Evolutionary conservation across 35 echinoderm and acorn worm species (phyloP), one percentile per base, ranked within the genome.

Genomic region (Apostichopus japonicus): DNA sequence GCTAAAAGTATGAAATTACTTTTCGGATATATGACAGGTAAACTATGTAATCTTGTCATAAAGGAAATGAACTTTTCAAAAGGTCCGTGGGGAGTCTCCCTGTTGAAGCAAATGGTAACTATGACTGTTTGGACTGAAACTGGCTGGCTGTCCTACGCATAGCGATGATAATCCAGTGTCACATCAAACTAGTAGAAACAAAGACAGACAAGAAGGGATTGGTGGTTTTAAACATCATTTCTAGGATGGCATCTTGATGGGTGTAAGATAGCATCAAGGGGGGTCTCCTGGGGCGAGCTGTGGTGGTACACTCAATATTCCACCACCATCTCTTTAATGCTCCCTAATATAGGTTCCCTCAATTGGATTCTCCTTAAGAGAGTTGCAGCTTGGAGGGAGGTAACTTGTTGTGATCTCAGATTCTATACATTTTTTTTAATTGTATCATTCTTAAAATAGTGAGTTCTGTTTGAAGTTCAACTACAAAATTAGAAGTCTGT

Each of bases 31-130:
- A 44, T 44, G 33, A 44, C 33, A 44, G 33, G 33, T 44, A 44
- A 44, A 44, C 33, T 44, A 44, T 44, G 33, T 44, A 44, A 44
- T 44, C 33, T 44, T 44, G 33, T 44, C 33, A 44, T 54, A 52
- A 44, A 83, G 54, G 27, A 83, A 83, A 83, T 83, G 79, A 54
- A 33, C 79, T 83, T 33, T 54, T 83, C 55, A 44, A 83, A 83
- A 54, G 79, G 79, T 55, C 79, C 79, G 1, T n/a, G 44, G 79
- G 79, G 79, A 55, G n/a, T 83, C 63, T 67, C 19, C 11, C 11
- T 3, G 63, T 67, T 67, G 63, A 44, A 44, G 33, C 33, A 44
- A 44, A 44, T 44, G 33, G 33, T 1, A 44, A 44, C 33, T 44
- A 44, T 44, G 33, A 44, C 0, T n/a, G 33, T 44, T 44, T 44